phyloP scores from a whole-genome alignment of 2,113 vertebrate species.

The Cnemophilus loriae region DNA sequence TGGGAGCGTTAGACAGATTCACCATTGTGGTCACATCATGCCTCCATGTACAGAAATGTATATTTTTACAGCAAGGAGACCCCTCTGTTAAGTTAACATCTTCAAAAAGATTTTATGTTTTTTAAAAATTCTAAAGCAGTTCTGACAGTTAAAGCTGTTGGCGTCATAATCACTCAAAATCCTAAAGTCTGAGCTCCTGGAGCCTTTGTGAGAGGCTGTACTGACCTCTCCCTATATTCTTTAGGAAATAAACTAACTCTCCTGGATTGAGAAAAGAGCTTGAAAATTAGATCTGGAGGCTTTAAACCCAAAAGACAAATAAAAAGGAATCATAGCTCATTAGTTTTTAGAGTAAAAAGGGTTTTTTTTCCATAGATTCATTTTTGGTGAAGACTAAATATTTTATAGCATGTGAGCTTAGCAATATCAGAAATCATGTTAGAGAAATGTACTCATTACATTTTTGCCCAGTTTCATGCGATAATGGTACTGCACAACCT shows the following conservation, averaged over 20 bases:
- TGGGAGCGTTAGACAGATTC: neutral
- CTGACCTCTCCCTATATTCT: neutral
- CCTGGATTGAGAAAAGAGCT: neutral
- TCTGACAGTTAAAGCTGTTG: neutral
- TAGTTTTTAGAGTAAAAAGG: neutral
- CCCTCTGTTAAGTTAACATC: fast-evolving
- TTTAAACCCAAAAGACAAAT: slow-evolving; percentile 27
- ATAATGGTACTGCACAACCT: neutral
- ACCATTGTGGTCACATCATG: neutral
- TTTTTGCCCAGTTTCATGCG: neutral
- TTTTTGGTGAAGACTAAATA: neutral
- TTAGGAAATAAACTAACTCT: neutral
- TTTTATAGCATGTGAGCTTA: neutral
- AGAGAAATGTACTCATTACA: neutral
- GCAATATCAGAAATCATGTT: neutral
- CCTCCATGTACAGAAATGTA: neutral
- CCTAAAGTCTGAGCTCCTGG: neutral
- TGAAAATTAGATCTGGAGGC: neutral
- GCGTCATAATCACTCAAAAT: neutral
- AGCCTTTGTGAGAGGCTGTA: neutral
- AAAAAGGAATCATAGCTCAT: slow-evolving; percentile 16
- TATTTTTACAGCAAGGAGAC: neutral
- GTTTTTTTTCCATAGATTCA: neutral
- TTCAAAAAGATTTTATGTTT: neutral
- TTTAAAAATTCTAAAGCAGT: neutral